phyloP scores from a whole-genome alignment of 1,140 invertebrate genomes.

The Venturia canescens region DNA sequence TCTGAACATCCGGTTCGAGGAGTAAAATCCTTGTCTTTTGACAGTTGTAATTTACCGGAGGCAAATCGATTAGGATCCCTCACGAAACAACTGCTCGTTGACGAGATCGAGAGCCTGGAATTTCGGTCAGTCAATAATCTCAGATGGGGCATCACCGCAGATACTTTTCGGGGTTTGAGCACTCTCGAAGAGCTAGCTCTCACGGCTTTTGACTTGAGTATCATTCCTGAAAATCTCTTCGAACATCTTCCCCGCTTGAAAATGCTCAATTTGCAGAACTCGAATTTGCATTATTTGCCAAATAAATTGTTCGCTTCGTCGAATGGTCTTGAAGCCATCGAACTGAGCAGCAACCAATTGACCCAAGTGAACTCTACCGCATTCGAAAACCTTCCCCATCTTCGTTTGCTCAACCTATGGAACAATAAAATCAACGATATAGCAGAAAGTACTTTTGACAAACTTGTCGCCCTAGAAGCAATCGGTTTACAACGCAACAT shows the following conservation, averaged over 20 bases:
- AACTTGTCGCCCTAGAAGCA: constrained; percentile 77
- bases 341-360: constrained; percentile 81
- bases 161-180: constrained; percentile 77
- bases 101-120: constrained; percentile 71
- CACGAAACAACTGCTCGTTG: constrained; percentile 68
- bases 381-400: constrained; percentile 79
- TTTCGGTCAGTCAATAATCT: constrained; percentile 76
- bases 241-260: constrained; percentile 78
- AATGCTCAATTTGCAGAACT: constrained; percentile 79
- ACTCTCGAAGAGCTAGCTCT: constrained; percentile 75
- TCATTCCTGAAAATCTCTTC: constrained; percentile 80
- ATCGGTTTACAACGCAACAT: constrained; percentile 81
- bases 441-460: constrained; percentile 79
- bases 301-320: constrained; percentile 76
- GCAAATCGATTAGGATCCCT: constrained; percentile 61
- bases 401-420: constrained; percentile 81
- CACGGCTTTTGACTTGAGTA: constrained; percentile 74
- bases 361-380: constrained; percentile 78
- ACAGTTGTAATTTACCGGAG: constrained; percentile 63
- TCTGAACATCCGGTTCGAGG: constrained; percentile 12
- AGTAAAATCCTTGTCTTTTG: constrained; percentile 52
- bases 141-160: constrained; percentile 72
- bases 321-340: constrained; percentile 78
- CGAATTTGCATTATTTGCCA: constrained; percentile 78
- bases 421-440: constrained; percentile 81